Evolutionary conservation across 1,140 invertebrate genomes (phyloP), one percentile per base, ranked within the genome.

Genomic region (Pseudomyrmex gracilis): DNA sequence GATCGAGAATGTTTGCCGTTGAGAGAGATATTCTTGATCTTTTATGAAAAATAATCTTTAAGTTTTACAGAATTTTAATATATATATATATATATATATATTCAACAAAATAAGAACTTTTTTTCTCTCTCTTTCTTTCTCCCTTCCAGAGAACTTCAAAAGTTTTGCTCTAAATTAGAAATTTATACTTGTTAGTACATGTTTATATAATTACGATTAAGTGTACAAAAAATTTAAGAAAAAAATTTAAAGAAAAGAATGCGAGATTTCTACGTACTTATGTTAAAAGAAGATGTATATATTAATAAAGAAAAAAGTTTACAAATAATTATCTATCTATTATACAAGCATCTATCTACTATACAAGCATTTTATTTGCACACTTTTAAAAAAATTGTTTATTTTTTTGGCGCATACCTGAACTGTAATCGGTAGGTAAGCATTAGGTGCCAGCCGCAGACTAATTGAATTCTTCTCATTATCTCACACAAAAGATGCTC

Each of bases 381-480:
- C 9, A 53, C 2, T 77, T 64, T 53, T 20, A 20, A 9, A 15
- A 13, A n/a, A 57, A 17, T 58, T 49, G n/a, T 70, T 71, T 24
- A 17, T 55, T 76, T n/a, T 45, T 4, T 13, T 67, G 2, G 13
- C 61, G 58, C 45, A 57, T 61, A 13, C 58, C 76, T 43, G 57
- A 83, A 64, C 22, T 45, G 63, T 68, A 80, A 84, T 86, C 57
- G 53, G 57, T 22, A 74, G 49, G 77, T 73, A 34, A 70, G 57
- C 71, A 57, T 82, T 78, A 83, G 71, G 67, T 66, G 87, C 83
- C 87, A 82, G 24, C 83, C 76, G 71, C 83, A 83, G 76, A 74
- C 83, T 88, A 87, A 87, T 88, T 83, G 71, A 83, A 88, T 88
- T 82, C 73, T 74, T 85, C 67, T 83, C 87, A 71, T 87, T 88